These are phyloP conservation scores for Australoheros scitulus DNA, from an alignment of 2,113 vertebrate species.

Conservation along the genomic window DNA sequence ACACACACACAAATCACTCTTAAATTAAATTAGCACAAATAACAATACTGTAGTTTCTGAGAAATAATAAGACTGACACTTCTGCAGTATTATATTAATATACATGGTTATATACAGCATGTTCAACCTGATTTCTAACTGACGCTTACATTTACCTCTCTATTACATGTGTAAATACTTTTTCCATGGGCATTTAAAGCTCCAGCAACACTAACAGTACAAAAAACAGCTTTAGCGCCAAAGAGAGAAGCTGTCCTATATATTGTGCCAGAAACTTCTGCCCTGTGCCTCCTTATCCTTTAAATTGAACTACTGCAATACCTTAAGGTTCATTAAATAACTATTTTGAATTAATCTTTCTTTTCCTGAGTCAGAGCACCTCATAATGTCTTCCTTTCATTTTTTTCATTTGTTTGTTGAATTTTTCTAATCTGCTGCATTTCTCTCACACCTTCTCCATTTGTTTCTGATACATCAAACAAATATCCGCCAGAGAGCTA, in stretches of 20 bases:
- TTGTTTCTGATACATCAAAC: neutral
- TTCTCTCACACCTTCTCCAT: neutral
- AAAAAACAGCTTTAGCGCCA: neutral
- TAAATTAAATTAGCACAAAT: neutral
- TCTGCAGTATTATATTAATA: neutral
- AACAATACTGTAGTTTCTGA: neutral
- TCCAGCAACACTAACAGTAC: neutral
- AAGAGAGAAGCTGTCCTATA: neutral
- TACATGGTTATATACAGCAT: neutral
- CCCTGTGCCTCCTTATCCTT: neutral
- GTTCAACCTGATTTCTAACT: neutral
- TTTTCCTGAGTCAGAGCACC: neutral
- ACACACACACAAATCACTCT: neutral
- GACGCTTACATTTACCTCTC: neutral
- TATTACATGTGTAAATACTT: neutral
- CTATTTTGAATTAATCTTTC: neutral
- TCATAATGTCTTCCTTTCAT: neutral
- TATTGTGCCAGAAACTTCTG: neutral
- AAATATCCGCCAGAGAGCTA: neutral
- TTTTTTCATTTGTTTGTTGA: neutral
- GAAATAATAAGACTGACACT: neutral
- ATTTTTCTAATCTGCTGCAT: neutral
- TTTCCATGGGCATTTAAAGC: neutral
- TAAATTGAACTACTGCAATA: neutral
- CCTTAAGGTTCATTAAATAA: conserved; percentile 1